These are phyloP conservation scores for Chelon labrosus DNA, from an alignment of 2,797 vertebrate genomes.

Conservation along the genomic window DNA sequence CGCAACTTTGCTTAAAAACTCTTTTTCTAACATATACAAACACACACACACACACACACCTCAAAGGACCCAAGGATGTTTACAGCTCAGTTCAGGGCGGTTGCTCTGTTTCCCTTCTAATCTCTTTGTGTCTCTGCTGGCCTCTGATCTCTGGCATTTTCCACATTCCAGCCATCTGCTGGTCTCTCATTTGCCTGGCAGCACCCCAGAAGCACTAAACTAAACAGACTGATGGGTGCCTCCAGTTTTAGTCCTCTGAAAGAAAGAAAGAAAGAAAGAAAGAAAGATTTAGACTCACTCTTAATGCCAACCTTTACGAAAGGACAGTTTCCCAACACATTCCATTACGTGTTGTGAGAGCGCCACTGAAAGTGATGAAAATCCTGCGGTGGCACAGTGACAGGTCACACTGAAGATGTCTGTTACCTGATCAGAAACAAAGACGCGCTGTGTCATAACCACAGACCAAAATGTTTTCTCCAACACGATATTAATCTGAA, in stretches of 20 bases:
- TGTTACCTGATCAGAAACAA: background rate
- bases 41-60: conserved; percentile 40
- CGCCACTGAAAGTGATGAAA: conserved; percentile 37
- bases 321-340: conserved; percentile 18
- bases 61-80: conserved; percentile 59
- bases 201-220: conserved; percentile 54
- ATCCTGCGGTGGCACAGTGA: background rate
- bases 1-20: conserved; percentile 37
- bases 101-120: conserved; percentile 62
- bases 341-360: conserved; percentile 19
- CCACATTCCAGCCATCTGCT: conserved; percentile 80
- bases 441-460: background rate
- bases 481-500: conserved; percentile 41
- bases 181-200: conserved; percentile 74
- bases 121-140: conserved; percentile 67
- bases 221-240: conserved; percentile 41
- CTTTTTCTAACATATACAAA: conserved; percentile 28
- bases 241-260: conserved; percentile 36
- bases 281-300: conserved; percentile 4
- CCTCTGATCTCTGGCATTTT: conserved; percentile 79
- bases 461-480: conserved; percentile 13
- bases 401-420: conserved; percentile 16
- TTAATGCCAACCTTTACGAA: background rate
- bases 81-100: conserved; percentile 55
- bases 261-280: conserved; percentile 6